These are phyloP conservation scores for Bruchidius siliquastri DNA, from an alignment of 2,888 invertebrate genomes.

Conservation along the genomic window DNA sequence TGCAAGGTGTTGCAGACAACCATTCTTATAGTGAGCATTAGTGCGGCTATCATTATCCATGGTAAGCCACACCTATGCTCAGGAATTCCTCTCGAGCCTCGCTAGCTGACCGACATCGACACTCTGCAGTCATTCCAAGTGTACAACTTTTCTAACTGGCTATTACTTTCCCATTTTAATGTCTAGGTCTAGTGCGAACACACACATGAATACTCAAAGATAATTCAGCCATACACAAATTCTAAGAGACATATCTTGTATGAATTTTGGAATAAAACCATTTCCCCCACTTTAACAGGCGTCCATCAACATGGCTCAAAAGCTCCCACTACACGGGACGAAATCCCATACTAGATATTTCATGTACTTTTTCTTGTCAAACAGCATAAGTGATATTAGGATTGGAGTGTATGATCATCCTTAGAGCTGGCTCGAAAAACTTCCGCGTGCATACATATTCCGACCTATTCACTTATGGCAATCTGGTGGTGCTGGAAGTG, in stretches of 20 bases:
- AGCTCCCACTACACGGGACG: too few relatives aligned
- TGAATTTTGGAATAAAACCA: too few relatives aligned
- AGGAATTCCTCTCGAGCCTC: neutral
- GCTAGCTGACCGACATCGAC: neutral
- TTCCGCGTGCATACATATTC: constrained; percentile 19
- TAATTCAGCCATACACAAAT: constrained; percentile 23
- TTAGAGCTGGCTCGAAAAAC: constrained; percentile 8
- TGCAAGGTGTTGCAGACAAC: too few relatives aligned
- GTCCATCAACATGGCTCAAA: too few relatives aligned
- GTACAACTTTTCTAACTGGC: neutral
- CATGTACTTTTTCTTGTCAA: neutral
- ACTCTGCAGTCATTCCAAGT: neutral
- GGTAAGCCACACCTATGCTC: too few relatives aligned
- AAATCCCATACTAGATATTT: too few relatives aligned
- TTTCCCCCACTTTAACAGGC: too few relatives aligned
- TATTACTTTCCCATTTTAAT: constrained; percentile 26
- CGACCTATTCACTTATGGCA: constrained; percentile 20
- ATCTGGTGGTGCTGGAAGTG: constrained; percentile 28
- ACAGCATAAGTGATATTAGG: neutral
- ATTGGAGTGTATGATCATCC: constrained; percentile 14
- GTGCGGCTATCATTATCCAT: too few relatives aligned
- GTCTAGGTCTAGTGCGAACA: constrained; percentile 34
- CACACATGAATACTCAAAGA: constrained; percentile 4
- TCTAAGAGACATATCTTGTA: neutral
- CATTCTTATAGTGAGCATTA: too few relatives aligned